Percentiles rank a stretch among this genome's conserved stretches.
phyloP scores from a whole-genome alignment of 2,113 vertebrate species.

The Spheniscus mendiculus region DNA sequence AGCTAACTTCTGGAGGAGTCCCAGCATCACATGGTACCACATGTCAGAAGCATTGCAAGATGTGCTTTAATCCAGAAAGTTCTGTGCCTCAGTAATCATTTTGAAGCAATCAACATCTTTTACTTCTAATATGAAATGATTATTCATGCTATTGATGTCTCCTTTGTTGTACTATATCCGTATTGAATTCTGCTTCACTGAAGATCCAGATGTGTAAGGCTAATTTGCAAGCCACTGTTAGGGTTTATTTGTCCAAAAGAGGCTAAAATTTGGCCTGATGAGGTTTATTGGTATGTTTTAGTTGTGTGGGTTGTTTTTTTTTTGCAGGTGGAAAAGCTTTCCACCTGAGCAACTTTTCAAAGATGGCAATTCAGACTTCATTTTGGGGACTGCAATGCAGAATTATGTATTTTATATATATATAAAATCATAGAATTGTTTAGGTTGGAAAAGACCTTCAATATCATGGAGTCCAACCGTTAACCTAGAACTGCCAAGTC shows the following conservation, averaged over 20 bases:
- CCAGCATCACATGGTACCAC: not conserved
- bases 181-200: not conserved
- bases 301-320: not conserved
- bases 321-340: not conserved
- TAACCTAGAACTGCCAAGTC: too few species aligned
- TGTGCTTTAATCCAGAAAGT: not conserved
- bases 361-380: not conserved
- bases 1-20: not conserved
- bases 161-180: not conserved
- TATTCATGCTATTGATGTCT: not conserved
- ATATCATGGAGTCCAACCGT: too few species aligned
- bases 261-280: not conserved
- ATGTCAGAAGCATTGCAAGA: not conserved
- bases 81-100: not conserved
- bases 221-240: not conserved
- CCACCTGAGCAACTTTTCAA: not conserved
- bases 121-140: not conserved
- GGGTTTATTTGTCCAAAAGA: not conserved
- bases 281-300: not conserved
- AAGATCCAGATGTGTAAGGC: not conserved
- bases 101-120: not conserved
- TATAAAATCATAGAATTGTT: too few species aligned
- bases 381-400: not conserved
- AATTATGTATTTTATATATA: not conserved
- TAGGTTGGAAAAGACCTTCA: too few species aligned